A percentile compares a stretch with the other conserved stretches of the same genome.
These are phyloP conservation scores for Phalloptychus januarius DNA, from an alignment of 2,797 vertebrate genomes.

Conservation along the genomic window DNA sequence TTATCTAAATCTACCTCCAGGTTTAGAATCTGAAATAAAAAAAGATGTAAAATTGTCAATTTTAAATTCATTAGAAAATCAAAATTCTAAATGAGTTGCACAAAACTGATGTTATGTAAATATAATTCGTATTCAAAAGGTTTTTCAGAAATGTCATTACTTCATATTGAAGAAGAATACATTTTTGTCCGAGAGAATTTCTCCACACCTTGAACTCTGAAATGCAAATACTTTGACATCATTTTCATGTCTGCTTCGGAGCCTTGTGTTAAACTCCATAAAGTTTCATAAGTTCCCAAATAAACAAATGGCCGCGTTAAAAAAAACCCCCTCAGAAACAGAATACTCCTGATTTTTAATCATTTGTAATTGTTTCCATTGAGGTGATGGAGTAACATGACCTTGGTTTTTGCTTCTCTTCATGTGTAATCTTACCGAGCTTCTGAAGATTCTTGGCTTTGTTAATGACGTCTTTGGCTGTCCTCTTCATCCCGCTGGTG, in stretches of 20 bases:
- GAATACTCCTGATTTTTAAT: too few species aligned
- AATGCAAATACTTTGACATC: not conserved
- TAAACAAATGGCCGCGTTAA: not conserved
- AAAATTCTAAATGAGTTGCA: not conserved
- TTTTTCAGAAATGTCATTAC: not conserved
- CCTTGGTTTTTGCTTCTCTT: not conserved
- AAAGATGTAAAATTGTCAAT: too few species aligned
- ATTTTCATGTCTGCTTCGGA: not conserved
- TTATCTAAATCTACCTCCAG: not conserved
- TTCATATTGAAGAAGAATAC: too few species aligned
- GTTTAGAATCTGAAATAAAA: too few species aligned
- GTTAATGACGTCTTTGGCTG: slow-evolving; percentile 95
- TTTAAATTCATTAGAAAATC: not conserved
- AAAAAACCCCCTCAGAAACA: not conserved
- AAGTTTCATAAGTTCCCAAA: not conserved
- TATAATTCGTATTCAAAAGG: not conserved
- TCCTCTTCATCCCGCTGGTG: slow-evolving; percentile 89
- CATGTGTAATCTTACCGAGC: slow-evolving; percentile 82
- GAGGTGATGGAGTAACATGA: not conserved
- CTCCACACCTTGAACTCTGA: not conserved
- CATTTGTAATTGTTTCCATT: not conserved
- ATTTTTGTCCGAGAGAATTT: not conserved
- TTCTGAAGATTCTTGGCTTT: slow-evolving; percentile 98
- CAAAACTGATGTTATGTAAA: not conserved
- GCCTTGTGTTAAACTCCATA: not conserved